A percentile compares a stretch with the other conserved stretches of the same genome.
Conservation (phyloP, 1,140 invertebrate species). For the Lordiphosa stackelbergi region DNA sequence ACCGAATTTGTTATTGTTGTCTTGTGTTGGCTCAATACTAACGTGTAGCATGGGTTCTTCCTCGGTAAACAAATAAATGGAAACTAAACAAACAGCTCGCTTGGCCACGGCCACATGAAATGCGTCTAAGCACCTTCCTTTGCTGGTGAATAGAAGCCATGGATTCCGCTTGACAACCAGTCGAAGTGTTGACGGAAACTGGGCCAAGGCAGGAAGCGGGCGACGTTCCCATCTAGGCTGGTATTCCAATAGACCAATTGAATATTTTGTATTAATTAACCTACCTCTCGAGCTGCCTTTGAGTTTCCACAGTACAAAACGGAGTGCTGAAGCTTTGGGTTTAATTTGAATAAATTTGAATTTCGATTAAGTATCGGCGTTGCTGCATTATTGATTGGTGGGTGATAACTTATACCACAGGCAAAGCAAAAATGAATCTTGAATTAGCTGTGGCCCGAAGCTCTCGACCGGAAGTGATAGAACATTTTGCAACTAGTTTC, state of each 20-base stretch:
- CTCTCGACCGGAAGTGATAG: slow-evolving; percentile 2
- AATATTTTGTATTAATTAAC: too few relatives aligned
- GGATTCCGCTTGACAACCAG: too few relatives aligned
- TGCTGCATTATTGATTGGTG: slow-evolving; percentile 5
- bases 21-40: slow-evolving; percentile 34
- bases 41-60: slow-evolving; percentile 19
- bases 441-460: neutral
- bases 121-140: slow-evolving; percentile 28
- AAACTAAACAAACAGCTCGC: slow-evolving; percentile 49
- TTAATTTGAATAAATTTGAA: slow-evolving; percentile 1
- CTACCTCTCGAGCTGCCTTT: too few relatives aligned
- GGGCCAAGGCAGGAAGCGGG: too few relatives aligned
- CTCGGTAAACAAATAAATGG: slow-evolving; percentile 48
- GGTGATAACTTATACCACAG: neutral
- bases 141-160: slow-evolving; percentile 13
- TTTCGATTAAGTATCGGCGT: neutral
- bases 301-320: neutral
- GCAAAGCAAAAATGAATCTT: slow-evolving; percentile 1
- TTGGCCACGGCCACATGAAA: neutral
- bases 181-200: too few relatives aligned
- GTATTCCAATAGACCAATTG: too few relatives aligned
- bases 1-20: slow-evolving; percentile 11
- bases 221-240: too few relatives aligned
- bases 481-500: slow-evolving; percentile 3
- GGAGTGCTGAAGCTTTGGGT: slow-evolving; percentile 1